Base-by-base conservation (phyloP, 2,113 vertebrate genomes). In the Mus spicilegus region DNA sequence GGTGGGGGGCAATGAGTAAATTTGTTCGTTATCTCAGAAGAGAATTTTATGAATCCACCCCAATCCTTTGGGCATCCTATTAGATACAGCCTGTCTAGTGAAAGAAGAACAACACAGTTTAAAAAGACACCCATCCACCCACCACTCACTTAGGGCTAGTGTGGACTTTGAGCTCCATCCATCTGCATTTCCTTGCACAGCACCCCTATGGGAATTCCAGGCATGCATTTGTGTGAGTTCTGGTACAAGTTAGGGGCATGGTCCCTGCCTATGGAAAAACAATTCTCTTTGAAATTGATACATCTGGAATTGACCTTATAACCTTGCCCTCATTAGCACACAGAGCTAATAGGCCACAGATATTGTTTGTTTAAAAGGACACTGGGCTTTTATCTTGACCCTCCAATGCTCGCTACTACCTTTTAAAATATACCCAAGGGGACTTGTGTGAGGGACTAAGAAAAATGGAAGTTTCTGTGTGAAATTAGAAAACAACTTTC, bases 241-340 rank as follows among this genome's bases (percentile, higher is more conserved):
- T 92, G 82, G 58, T 92, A 56, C 46, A 90, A 95, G 75, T 91
- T 90, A 94, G 84, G 49, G n/a, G 28, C 73, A 30, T 7, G 42
- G 28, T 93, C 65, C 46, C 51, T 80, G 91, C 80, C 69, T 69
- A 13, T 87, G 81, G 72, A 85, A 95, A 95, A 69, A 69, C 36
- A 78, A 42, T 86, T 92, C 58, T 77, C 89, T 97, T 96, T 96
- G 93, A 96, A 94, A 94, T 78, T 89, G 73, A 75, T 75, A 84
- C 87, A 95, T 95, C 75, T 95, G 86, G 82, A 58, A 22, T 89
- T 97, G 96, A 96, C 91, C 90, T 96, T 92, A 90, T 92, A n/a
- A 72, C 75, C 42, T 87, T 92, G 46, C 65, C 16, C 61, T 96
- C 86, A 89, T 97, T 94, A 95, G 67, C 75, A 78, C 77, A 87